Base-by-base conservation (phyloP, 2,113 vertebrate species). In the Odobenus rosmarus region DNA sequence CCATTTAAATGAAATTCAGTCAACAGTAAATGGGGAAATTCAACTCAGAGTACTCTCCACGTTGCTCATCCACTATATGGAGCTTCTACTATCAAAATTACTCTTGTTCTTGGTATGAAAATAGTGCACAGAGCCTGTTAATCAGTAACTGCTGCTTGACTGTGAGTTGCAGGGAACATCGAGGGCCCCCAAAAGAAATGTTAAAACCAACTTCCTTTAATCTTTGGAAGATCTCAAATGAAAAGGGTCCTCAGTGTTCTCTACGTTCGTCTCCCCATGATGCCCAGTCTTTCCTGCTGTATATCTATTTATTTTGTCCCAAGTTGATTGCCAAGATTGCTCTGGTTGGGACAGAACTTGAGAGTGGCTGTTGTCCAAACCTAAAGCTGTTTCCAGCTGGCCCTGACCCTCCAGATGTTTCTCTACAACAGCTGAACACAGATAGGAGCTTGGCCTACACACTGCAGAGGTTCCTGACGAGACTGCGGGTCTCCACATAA, bases 331-430 rank as follows among this genome's bases (percentile, higher is more conserved):
- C 57, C 88, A 85, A 62, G 51, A 81, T 61, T 9, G 42, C 55
- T 71, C 88, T 71, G 49, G 33, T 64, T n/a, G 80, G 74, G 16
- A 84, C 39, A 71, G 79, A 84, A 62, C 49, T 61, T 61, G 87
- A 93, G 28, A 62, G 69, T 57, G 88, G 88, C 94, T 33, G 1
- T 16, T 80, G 51, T 90, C 94, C 96, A 96, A 94, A 84, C 51
- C 51, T 19, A 61, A 95, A 88, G 80, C 90, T 93, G 59, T 67
- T 36, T 69, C 67, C 96, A 96, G 83, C 92, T 92, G 87, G 33
- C 42, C 33, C 36, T n/a, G 28, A 21, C 18, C 10, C n/a, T 93
- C 84, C 88, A 88, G 93, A 92, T 94, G 81, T 59, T 90, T 97
- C 82, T 82, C 62, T 42, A 2, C 36, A 79, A 23, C 76, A n/a